Evolutionary conservation across 2,113 vertebrate species (phyloP), one percentile per base, ranked within the genome.

Genomic region (Oostethus manadensis): DNA sequence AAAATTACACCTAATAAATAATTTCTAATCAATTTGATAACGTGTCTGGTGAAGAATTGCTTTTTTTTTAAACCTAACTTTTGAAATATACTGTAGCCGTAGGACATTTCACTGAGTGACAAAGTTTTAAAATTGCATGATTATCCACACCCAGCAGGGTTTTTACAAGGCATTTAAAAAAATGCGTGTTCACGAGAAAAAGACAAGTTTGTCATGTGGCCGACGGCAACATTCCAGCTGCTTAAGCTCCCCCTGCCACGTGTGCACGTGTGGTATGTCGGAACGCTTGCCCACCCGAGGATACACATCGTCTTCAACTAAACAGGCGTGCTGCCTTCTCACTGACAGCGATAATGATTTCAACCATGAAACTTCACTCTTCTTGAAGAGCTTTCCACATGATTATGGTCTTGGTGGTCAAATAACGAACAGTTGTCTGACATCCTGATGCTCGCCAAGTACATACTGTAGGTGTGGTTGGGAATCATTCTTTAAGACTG

Each of bases 141-240:
- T 29, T 49, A 18, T 11, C 59, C 51, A 18, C 11, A 48, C 3
- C 14, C 11, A 42, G 6, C 9, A 35, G 18, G 6, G 21, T 42
- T 10, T 46, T 51, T 5, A 3, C 17, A 58, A 50, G 35, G 44
- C 3, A 26, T 66, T 44, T 14, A 9, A 44, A 33, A 59, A 59
- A 66, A 60, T 3, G 20, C 40, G 10, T 53, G n/a, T 46, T 8
- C 71, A 70, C 58, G 65, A 42, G 38, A 42, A 42, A 42, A 42
- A 42, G 49, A 50, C 7, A 17, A 58, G 57, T 70, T 73, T 71
- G 69, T 59, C 56, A 50, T 77, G 22, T 68, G 51, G 8, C 64
- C 64, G 71, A 84, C 78, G 83, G 69, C 66, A 70, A 66, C 79
- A 83, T 84, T 84, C 77, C 77, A 73, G 60, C 60, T 10, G 4